These are phyloP conservation scores for Sphenodon punctatus DNA, from an alignment of 2,797 vertebrate species.

Conservation along the genomic window DNA sequence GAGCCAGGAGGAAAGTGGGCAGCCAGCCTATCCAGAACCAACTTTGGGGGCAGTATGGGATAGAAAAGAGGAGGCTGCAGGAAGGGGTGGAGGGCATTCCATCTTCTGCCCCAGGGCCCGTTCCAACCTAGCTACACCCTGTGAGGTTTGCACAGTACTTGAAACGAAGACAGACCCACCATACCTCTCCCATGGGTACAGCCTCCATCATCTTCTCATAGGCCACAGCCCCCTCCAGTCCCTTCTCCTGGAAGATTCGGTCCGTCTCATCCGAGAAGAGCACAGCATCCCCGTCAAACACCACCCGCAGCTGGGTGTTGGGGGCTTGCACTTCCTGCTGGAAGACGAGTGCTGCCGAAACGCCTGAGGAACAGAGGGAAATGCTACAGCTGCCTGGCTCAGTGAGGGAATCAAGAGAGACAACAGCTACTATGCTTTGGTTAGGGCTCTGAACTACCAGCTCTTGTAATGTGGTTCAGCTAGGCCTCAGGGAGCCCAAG, in stretches of 20 bases:
- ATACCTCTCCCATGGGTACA: conserved; percentile 68
- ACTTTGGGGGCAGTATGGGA: no score
- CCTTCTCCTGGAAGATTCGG: conserved; percentile 62
- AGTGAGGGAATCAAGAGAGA: background rate
- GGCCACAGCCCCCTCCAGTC: conserved; percentile 59
- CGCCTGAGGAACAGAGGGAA: conserved; percentile 46
- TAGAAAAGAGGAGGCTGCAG: background rate
- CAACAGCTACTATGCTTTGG: background rate
- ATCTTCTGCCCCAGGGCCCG: no score
- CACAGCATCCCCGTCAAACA: conserved; percentile 69
- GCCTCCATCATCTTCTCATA: conserved; percentile 53
- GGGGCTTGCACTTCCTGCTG: conserved; percentile 59
- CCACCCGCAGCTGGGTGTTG: conserved; percentile 59
- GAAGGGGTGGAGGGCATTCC: background rate
- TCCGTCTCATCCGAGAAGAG: conserved; percentile 67
- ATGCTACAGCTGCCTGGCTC: background rate
- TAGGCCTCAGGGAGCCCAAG: background rate
- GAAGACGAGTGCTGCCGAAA: conserved; percentile 72
- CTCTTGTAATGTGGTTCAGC: background rate
- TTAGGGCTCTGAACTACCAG: no score
- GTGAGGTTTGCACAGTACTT: no score
- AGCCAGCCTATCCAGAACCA: no score
- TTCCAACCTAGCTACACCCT: background rate
- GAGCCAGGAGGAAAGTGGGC: no score
- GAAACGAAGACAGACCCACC: background rate